phyloP scores from a whole-genome alignment of 2,113 vertebrate species.

The Channa argus region DNA sequence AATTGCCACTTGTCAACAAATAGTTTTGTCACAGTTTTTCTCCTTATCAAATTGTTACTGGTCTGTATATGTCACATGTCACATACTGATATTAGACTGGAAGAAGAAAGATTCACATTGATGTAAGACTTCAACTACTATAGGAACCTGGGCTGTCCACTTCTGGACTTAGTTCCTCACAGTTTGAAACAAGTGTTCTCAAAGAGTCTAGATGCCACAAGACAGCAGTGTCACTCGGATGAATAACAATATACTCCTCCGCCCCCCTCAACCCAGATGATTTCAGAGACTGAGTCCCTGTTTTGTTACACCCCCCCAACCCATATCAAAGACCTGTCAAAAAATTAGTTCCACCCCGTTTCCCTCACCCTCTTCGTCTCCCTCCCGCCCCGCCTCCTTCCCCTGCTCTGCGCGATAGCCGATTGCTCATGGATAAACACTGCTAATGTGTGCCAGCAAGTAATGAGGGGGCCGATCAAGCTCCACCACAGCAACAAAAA shows the following conservation, averaged over 20 bases:
- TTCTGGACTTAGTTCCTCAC: neutral
- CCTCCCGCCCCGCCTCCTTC: slow-evolving; percentile 26
- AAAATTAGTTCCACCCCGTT: slow-evolving; percentile 65
- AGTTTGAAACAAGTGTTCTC: neutral
- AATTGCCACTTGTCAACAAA: too few species aligned
- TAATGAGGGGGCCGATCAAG: slow-evolving; percentile 55
- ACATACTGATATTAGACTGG: neutral
- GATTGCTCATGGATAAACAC: slow-evolving; percentile 68
- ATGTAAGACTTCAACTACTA: too few species aligned
- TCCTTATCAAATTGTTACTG: too few species aligned
- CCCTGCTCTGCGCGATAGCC: slow-evolving; percentile 36
- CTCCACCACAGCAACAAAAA: slow-evolving; percentile 18
- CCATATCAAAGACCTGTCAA: slow-evolving; percentile 66
- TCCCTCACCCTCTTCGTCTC: slow-evolving; percentile 41
- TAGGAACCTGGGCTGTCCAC: neutral
- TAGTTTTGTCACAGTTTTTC: too few species aligned
- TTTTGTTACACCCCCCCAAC: slow-evolving; percentile 25
- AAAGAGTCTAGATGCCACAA: slow-evolving; percentile 8
- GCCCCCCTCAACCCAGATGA: slow-evolving; percentile 17
- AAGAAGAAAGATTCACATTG: too few species aligned
- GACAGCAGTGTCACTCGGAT: slow-evolving; percentile 1
- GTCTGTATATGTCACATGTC: neutral
- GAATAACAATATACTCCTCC: slow-evolving; percentile 14
- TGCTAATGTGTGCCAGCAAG: slow-evolving; percentile 53
- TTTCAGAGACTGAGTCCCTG: slow-evolving; percentile 30